Percentiles rank a stretch among this genome's conserved stretches.
These are phyloP conservation scores for Chaenogobius annularis DNA, from an alignment of 2,113 vertebrate genomes.

Conservation along the genomic window DNA sequence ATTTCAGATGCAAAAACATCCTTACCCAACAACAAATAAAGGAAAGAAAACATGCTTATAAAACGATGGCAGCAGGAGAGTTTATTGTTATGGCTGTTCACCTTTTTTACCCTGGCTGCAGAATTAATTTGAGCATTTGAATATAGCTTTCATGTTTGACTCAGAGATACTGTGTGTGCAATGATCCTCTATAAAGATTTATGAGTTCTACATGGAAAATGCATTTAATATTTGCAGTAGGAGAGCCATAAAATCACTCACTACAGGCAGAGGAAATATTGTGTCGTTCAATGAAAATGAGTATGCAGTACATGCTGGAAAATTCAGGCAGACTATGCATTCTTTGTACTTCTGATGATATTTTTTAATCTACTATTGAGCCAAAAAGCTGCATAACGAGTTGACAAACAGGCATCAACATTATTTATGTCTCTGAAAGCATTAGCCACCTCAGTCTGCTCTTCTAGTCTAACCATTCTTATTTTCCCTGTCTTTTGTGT, in stretches of 20 bases:
- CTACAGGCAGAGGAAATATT: slow-evolving; percentile 28
- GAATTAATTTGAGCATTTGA: slow-evolving; percentile 70
- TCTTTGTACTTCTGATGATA: slow-evolving; percentile 58
- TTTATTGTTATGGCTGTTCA: slow-evolving; percentile 63
- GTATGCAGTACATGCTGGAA: slow-evolving; percentile 25
- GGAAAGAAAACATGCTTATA: slow-evolving; percentile 27
- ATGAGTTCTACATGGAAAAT: slow-evolving; percentile 54
- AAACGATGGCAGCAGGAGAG: slow-evolving; percentile 24
- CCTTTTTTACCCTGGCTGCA: slow-evolving; percentile 59
- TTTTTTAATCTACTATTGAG: slow-evolving; percentile 56
- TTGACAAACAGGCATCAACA: slow-evolving; percentile 33
- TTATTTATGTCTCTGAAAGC: slow-evolving; percentile 34
- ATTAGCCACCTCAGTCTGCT: slow-evolving; percentile 34
- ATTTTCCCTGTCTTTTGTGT: background rate
- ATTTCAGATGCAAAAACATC: slow-evolving; percentile 69
- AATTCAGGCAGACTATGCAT: slow-evolving; percentile 46
- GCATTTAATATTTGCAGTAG: slow-evolving; percentile 60
- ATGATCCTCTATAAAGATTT: slow-evolving; percentile 64
- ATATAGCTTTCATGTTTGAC: slow-evolving; percentile 65
- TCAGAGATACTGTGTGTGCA: slow-evolving; percentile 54
- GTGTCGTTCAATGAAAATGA: slow-evolving; percentile 40
- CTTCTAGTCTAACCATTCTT: background rate
- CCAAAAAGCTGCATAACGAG: slow-evolving; percentile 51
- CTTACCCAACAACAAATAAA: slow-evolving; percentile 21
- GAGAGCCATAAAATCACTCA: slow-evolving; percentile 45